These are phyloP conservation scores for Myotis myotis DNA, from an alignment of 2,797 vertebrate species.

Conservation along the genomic window DNA sequence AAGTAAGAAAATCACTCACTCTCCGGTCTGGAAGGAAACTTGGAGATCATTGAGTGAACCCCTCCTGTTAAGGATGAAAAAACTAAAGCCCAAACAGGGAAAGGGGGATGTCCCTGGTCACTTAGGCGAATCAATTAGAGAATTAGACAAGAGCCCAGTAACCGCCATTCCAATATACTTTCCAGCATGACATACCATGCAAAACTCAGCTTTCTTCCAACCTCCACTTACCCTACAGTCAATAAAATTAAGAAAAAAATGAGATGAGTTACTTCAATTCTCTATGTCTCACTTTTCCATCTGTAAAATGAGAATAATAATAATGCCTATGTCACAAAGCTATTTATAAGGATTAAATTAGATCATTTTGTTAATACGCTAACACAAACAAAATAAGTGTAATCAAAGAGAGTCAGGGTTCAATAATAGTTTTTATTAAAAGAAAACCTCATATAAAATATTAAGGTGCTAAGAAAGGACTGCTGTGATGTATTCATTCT, in stretches of 20 bases:
- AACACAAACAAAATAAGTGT: neutral
- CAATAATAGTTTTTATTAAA: neutral
- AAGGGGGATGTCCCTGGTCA: neutral
- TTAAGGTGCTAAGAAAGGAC: neutral
- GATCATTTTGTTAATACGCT: neutral
- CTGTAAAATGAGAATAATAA: neutral
- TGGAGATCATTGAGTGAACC: neutral
- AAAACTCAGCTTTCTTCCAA: neutral
- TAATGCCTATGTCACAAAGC: neutral
- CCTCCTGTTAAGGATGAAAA: neutral
- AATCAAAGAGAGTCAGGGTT: neutral
- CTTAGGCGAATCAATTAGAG: neutral
- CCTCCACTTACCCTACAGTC: neutral
- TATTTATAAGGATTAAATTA: neutral
- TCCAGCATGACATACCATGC: neutral
- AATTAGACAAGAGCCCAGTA: neutral
- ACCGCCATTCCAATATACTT: neutral
- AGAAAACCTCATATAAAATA: neutral
- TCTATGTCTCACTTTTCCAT: neutral
- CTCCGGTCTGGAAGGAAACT: constrained; percentile 36
- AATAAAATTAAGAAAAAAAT: neutral
- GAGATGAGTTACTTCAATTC: neutral
- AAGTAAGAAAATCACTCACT: constrained; percentile 60
- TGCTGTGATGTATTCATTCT: neutral
- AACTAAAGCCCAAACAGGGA: neutral